These are phyloP conservation scores for Miniopterus natalensis DNA, from an alignment of 2,113 vertebrate genomes.

Conservation along the genomic window DNA sequence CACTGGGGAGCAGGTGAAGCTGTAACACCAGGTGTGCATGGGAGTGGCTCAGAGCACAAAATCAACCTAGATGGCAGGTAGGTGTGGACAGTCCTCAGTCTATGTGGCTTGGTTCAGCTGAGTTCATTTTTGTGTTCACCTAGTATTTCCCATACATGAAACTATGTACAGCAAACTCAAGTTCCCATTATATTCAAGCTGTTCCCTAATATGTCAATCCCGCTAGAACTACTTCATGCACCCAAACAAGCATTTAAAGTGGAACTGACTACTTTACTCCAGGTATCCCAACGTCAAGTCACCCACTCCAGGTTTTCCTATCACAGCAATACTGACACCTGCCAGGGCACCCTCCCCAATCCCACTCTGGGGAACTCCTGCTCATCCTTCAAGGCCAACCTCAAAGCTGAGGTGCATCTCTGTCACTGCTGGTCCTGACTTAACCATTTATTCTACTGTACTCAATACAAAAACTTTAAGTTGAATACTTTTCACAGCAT, in stretches of 20 bases:
- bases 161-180: not conserved
- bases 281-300: not conserved
- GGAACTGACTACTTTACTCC: not conserved
- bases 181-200: not conserved
- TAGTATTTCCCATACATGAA: not conserved
- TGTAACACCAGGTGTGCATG: too few relatives aligned
- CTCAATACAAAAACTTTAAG: not conserved
- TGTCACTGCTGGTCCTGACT: not conserved
- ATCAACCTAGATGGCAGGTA: fast-evolving
- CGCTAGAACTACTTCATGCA: not conserved
- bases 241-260: not conserved
- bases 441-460: not conserved
- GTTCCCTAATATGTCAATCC: not conserved
- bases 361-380: not conserved
- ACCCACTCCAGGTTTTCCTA: not conserved
- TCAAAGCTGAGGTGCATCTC: not conserved
- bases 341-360: not conserved
- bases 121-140: not conserved
- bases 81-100: not conserved
- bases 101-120: not conserved
- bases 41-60: not conserved
- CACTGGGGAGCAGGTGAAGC: not conserved
- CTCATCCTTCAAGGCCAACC: too few relatives aligned
- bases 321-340: fast-evolving
- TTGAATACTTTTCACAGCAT: not conserved